Base-by-base conservation (phyloP, 1,140 invertebrate species). In the Saxidomus purpurata region DNA sequence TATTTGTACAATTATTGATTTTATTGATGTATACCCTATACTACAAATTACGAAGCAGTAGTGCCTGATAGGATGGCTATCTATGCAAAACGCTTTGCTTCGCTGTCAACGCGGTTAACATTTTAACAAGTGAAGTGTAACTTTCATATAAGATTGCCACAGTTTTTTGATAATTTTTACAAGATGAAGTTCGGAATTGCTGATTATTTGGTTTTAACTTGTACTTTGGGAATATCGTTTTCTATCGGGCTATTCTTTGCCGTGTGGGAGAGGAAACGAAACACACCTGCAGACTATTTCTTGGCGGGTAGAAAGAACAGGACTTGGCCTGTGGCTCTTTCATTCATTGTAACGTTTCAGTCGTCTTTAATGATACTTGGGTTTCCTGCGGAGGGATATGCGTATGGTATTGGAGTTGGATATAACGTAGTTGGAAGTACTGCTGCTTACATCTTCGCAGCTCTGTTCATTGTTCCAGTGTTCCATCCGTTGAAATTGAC, bases 281-380 rank as follows among this genome's bases (percentile, higher is more conserved):
- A 63, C 25, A 67, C 81, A 8, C 55, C 81, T 2, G 61, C 19
- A 15, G 61, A 83, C 59, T 83, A 83, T 67, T 83, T 83, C 40
- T 38, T 83, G 0, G 81, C 59, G 0, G 40, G 59, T 0, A 43
- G 61, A n/a, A 63, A 97, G 40, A 98, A 98, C 97, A 96, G 96
- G 0, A 69, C 92, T 19, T 80, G 88, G 77, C 98, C 94, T 13
- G 91, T 93, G 25, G 90, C 93, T 0, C 52, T 95, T 63, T 94
- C 93, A 31, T 79, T 94, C 47, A 82, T 95, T 61, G 92, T 95
- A 95, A 98, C 98, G 34, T 99, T 99, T 93, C 98, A 99, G 98
- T 99, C 98, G 0, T 98, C 98, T 15, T 97, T 99, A 19, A 98
- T 98, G 0, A 95, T 99, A 2, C 95, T 99, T 28, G 98, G 98